Conservation (phyloP, 2,113 vertebrate genomes). For the Genyomyrus donnyi region DNA sequence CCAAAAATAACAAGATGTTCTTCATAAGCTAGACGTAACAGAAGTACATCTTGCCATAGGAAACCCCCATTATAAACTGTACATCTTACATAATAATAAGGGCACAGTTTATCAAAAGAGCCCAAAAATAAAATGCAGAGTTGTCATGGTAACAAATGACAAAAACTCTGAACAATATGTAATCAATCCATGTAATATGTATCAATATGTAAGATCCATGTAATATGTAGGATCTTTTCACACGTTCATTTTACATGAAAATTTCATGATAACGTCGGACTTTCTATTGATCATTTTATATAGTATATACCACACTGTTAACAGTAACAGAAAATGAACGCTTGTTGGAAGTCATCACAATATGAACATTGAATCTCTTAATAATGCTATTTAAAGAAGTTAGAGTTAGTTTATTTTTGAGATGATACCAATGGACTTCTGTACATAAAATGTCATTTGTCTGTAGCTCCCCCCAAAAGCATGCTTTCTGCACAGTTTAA, state of each 20-base stretch:
- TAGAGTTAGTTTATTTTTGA: neutral
- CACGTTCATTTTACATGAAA: neutral
- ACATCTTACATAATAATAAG: constrained; percentile 56
- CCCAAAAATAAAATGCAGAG: constrained; percentile 57
- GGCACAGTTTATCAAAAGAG: constrained; percentile 52
- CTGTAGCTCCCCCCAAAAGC: neutral
- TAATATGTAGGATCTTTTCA: constrained; percentile 31
- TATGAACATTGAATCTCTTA: neutral
- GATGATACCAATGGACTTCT: neutral
- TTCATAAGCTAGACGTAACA: constrained; percentile 12
- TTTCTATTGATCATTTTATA: neutral
- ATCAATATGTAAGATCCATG: constrained; percentile 51
- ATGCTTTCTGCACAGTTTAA: neutral
- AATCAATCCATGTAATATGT: constrained; percentile 43
- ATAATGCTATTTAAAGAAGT: neutral
- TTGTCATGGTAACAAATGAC: constrained; percentile 61
- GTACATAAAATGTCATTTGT: neutral
- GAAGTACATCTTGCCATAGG: constrained; percentile 41
- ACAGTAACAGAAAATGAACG: neutral
- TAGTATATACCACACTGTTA: neutral
- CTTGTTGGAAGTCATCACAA: constrained; percentile 20
- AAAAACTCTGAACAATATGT: constrained; percentile 51
- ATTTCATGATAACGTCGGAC: neutral
- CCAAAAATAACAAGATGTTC: constrained; percentile 15
- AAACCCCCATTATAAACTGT: constrained; percentile 54